These are phyloP conservation scores for Cetonia aurata DNA, from an alignment of 2,888 invertebrate species.

Conservation along the genomic window DNA sequence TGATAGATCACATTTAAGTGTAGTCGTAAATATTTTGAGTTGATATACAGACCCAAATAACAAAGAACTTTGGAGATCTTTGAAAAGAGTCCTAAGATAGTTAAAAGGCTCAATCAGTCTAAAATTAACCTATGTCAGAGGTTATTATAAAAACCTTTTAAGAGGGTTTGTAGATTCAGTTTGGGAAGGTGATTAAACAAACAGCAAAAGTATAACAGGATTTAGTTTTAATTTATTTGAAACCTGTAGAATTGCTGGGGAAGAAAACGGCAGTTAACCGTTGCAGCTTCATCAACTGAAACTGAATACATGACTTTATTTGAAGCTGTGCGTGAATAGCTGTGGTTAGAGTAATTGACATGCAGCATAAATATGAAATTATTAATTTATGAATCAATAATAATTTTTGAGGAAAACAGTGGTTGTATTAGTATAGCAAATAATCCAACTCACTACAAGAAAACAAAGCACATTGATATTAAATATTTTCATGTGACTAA, in stretches of 20 bases:
- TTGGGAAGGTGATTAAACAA: background rate
- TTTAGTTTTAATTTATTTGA: background rate
- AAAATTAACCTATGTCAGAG: background rate
- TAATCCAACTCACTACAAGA: background rate
- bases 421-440: background rate
- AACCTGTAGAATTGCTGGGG: background rate
- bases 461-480: background rate
- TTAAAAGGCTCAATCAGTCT: background rate
- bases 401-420: background rate
- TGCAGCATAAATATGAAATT: background rate
- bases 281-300: background rate
- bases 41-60: background rate
- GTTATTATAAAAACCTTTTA: background rate
- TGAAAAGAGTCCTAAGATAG: background rate
- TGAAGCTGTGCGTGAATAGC: too few relatives aligned
- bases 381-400: too few relatives aligned
- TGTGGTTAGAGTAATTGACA: background rate
- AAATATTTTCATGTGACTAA: background rate
- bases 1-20: background rate
- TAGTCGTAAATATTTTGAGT: background rate
- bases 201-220: background rate
- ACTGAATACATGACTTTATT: background rate
- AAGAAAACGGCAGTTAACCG: background rate
- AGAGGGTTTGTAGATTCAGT: background rate
- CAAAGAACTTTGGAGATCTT: background rate